Evolutionary conservation across 2,113 vertebrate species (phyloP).

Genomic region (Cinclus cinclus): DNA sequence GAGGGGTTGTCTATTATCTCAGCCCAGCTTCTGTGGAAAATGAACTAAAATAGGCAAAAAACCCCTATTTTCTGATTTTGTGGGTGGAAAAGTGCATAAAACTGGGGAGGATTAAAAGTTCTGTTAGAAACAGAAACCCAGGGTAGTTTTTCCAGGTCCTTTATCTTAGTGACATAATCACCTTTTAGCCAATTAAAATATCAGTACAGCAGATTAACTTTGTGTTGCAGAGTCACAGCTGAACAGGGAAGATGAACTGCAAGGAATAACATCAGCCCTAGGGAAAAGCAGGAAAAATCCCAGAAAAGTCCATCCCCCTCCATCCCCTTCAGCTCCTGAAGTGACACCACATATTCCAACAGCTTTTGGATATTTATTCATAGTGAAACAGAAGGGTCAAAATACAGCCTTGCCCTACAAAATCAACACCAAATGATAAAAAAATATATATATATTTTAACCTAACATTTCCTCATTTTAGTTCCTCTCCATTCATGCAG

Average conservation of each 20-base stretch:
- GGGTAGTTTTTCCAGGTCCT: not conserved
- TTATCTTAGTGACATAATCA: not conserved
- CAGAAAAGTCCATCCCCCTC: not conserved
- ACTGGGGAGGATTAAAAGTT: not conserved
- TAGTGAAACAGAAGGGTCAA: not conserved
- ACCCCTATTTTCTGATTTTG: not conserved
- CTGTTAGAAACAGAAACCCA: not conserved
- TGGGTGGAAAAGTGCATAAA: not conserved
- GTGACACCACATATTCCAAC: not conserved
- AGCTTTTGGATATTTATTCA: not conserved
- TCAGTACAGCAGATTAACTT: not conserved
- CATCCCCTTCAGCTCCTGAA: not conserved
- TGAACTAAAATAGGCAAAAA: not conserved
- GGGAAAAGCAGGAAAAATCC: not conserved
- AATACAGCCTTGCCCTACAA: not conserved
- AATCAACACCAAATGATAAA: not conserved
- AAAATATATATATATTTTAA: not conserved
- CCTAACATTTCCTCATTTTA: not conserved
- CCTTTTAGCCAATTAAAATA: not conserved
- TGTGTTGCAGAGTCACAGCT: not conserved
- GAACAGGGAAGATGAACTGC: not conserved
- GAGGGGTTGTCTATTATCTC: not conserved
- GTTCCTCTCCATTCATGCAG: not conserved
- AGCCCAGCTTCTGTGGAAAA: not conserved
- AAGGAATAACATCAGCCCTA: rapidly evolving